phyloP scores from a whole-genome alignment of 2,113 vertebrate species.

The Girardinichthys multiradiatus region DNA sequence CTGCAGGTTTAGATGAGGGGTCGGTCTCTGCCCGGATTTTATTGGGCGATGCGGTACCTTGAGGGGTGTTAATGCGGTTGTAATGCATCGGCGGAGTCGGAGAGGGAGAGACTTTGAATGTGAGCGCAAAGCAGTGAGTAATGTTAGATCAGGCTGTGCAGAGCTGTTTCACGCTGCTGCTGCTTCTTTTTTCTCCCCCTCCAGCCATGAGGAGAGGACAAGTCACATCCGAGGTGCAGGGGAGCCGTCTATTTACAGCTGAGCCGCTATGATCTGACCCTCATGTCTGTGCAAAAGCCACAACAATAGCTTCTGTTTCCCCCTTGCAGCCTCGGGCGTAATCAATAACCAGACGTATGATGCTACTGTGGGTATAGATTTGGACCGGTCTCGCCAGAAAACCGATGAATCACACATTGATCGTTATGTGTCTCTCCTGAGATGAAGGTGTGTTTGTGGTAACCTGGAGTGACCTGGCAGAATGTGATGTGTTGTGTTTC shows the following conservation, averaged over 20 bases:
- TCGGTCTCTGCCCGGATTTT: constrained; percentile 46
- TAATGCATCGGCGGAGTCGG: constrained; percentile 54
- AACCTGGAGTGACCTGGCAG: constrained; percentile 58
- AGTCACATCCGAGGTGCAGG: constrained; percentile 50
- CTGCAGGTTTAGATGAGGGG: constrained; percentile 55
- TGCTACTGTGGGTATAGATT: constrained; percentile 21
- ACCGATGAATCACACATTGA: constrained; percentile 61
- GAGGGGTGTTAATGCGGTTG: constrained; percentile 66
- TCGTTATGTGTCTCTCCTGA: constrained; percentile 31
- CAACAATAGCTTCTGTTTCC: constrained; percentile 63
- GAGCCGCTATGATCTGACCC: constrained; percentile 25
- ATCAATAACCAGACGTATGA: constrained; percentile 38
- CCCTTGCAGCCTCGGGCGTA: constrained; percentile 26
- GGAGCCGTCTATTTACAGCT: constrained; percentile 56
- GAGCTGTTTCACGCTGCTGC: not conserved
- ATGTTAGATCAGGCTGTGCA: constrained; percentile 23
- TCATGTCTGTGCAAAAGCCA: constrained; percentile 37
- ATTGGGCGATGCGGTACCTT: constrained; percentile 70
- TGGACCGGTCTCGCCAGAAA: constrained; percentile 2
- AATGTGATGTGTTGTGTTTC: constrained; percentile 11
- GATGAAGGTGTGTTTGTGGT: constrained; percentile 34
- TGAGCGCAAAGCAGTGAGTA: constrained; percentile 8
- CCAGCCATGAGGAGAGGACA: constrained; percentile 45
- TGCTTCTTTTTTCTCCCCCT: not conserved
- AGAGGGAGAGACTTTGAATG: no score